Conservation (phyloP, 2,888 invertebrate species). For the Mesorhabditis spiculigera region DNA sequence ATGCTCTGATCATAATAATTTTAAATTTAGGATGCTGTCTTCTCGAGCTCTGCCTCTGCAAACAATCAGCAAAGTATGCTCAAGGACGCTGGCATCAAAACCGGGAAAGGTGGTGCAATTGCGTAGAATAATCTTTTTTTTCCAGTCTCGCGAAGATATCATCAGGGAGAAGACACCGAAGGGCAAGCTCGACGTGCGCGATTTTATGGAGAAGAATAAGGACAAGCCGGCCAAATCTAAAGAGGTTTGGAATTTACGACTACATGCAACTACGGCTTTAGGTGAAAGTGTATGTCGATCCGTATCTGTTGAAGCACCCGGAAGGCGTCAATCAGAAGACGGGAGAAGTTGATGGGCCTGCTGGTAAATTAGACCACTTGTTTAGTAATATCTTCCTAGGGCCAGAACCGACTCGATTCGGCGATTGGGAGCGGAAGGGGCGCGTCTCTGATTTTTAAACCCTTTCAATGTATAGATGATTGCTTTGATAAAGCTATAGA, state of each 20-base stretch:
- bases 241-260: neutral
- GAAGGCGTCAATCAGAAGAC: conserved; percentile 83
- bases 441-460: conserved; percentile 84
- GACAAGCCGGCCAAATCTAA: no score
- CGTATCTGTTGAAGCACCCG: conserved; percentile 80
- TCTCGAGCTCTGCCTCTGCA: no score
- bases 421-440: conserved; percentile 99
- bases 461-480: conserved; percentile 9
- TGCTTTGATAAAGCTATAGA: neutral
- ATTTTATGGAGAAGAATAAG: neutral
- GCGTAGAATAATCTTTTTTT: no score
- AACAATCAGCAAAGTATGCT: neutral
- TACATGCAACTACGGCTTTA: neutral
- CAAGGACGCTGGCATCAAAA: neutral
- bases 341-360: conserved; percentile 70
- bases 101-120: neutral
- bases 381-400: conserved; percentile 64
- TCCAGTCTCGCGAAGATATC: conserved; percentile 23
- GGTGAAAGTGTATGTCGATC: conserved; percentile 75
- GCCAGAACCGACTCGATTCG: conserved; percentile 96
- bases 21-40: no score
- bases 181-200: conserved; percentile 27
- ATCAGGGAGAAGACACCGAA: conserved; percentile 39
- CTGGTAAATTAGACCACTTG: neutral
- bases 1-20: no score